Conservation (phyloP, 2,113 vertebrate species). For the Siniperca chuatsi region DNA sequence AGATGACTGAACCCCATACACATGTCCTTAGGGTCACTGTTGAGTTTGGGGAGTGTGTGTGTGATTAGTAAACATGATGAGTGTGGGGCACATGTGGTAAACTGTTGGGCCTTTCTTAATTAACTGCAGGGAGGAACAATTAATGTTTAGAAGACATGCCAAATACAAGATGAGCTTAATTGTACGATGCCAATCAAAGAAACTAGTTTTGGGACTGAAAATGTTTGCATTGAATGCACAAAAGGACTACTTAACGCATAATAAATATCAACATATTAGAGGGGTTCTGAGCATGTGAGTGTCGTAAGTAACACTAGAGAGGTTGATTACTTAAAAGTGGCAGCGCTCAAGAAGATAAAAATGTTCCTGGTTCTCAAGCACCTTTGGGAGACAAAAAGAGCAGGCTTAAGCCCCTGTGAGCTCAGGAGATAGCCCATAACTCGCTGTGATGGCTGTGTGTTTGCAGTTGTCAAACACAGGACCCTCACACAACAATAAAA, state of each 20-base stretch:
- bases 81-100: constrained; percentile 64
- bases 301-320: constrained; percentile 86
- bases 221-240: constrained; percentile 45
- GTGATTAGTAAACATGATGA: constrained; percentile 72
- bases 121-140: constrained; percentile 70
- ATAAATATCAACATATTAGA: constrained; percentile 36
- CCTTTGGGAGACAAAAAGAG: constrained; percentile 68
- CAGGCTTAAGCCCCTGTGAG: constrained; percentile 62
- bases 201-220: constrained; percentile 34
- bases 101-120: constrained; percentile 75
- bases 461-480: constrained; percentile 88
- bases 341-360: constrained; percentile 76
- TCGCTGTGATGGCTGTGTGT: constrained; percentile 87
- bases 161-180: constrained; percentile 63
- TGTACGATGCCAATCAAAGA: constrained; percentile 58
- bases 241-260: constrained; percentile 23
- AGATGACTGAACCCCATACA: constrained; percentile 45
- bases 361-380: constrained; percentile 58
- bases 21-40: constrained; percentile 69
- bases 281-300: constrained; percentile 41
- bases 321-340: constrained; percentile 81
- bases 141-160: constrained; percentile 66
- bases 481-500: constrained; percentile 90
- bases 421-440: constrained; percentile 76
- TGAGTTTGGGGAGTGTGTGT: constrained; percentile 60